A percentile compares a stretch with the other conserved stretches of the same genome.
phyloP scores from a whole-genome alignment of 2,113 vertebrate species.

The Nycticorax nycticorax region DNA sequence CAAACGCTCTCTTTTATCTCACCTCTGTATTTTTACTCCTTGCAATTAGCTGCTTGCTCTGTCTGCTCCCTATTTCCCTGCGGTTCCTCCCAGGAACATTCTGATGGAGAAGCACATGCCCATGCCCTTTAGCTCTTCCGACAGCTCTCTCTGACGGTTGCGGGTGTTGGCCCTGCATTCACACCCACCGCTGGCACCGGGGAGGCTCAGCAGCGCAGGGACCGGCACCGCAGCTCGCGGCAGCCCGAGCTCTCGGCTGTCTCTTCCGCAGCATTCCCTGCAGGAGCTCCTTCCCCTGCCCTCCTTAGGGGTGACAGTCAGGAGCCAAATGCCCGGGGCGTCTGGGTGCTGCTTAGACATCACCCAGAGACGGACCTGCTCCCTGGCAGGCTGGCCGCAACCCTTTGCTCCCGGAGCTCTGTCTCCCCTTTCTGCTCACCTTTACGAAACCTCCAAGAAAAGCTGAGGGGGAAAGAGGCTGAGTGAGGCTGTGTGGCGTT shows the following conservation, averaged over 20 bases:
- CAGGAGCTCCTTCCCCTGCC: background rate
- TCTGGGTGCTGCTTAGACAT: background rate
- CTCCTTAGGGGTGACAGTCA: background rate
- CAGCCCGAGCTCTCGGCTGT: background rate
- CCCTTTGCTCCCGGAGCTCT: background rate
- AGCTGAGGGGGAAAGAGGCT: background rate
- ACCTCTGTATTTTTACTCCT: constrained; percentile 7
- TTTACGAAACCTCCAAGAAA: background rate
- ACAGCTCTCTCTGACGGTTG: background rate
- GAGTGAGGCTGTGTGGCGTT: background rate
- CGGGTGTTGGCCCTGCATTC: background rate
- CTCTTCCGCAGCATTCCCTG: background rate
- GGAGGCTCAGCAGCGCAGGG: rapidly evolving
- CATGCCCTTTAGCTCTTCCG: background rate
- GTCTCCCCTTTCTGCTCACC: background rate
- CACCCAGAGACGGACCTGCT: background rate
- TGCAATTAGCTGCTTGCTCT: constrained; percentile 43
- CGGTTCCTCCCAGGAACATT: background rate
- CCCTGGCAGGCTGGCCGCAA: rapidly evolving
- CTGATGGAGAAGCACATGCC: background rate
- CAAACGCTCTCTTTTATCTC: constrained; percentile 52
- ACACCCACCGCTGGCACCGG: background rate
- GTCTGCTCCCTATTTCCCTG: constrained; percentile 31
- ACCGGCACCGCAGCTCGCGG: rapidly evolving
- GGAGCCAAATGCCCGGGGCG: background rate